These are phyloP conservation scores for Hemaris fuciformis DNA, from an alignment of 2,888 invertebrate species.

Conservation along the genomic window DNA sequence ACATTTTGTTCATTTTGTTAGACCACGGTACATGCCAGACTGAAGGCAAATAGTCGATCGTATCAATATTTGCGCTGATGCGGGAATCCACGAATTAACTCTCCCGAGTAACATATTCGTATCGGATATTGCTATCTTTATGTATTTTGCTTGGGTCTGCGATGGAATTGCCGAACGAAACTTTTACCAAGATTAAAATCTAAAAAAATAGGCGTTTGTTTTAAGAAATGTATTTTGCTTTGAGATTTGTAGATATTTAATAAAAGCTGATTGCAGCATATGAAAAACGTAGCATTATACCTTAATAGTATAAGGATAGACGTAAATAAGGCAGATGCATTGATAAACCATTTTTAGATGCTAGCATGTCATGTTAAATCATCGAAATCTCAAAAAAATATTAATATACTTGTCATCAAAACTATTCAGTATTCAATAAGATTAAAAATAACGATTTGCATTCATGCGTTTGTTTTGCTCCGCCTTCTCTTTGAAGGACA, in stretches of 20 bases:
- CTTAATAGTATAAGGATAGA: no score
- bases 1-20: background rate
- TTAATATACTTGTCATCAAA: background rate
- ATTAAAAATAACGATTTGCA: background rate
- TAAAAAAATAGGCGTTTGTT: background rate
- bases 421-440: background rate
- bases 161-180: background rate
- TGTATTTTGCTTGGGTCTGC: background rate
- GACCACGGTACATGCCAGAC: background rate
- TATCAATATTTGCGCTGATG: conserved; percentile 2
- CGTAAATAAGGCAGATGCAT: no score
- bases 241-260: background rate
- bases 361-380: no score
- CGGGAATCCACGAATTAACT: background rate
- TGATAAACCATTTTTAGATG: no score
- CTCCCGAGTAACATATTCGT: background rate
- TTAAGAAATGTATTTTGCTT: background rate
- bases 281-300: no score
- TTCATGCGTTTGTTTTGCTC: background rate
- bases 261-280: no score
- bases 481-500: background rate
- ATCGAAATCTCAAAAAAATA: background rate
- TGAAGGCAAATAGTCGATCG: background rate
- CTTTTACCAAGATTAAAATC: background rate
- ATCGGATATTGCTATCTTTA: conserved; percentile 5